Evolutionary conservation across 2,888 invertebrate species (phyloP).

Genomic region (Dermolepida albohirtum): DNA sequence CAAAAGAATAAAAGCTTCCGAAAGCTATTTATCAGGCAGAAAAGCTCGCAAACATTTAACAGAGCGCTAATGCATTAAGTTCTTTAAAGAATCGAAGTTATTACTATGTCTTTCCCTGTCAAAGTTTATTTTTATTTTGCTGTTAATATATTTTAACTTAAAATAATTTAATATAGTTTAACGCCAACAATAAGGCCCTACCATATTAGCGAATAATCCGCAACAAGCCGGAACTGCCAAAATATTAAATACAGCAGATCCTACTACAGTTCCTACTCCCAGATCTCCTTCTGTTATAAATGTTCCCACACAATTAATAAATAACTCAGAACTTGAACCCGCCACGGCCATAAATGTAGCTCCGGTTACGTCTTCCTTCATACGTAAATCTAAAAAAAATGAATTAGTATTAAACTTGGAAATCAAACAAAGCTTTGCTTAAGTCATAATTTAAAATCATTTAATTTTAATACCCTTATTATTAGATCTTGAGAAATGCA

Average conservation of each 20-base stretch:
- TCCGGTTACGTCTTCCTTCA: slow-evolving; percentile 84
- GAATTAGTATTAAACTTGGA: slow-evolving; percentile 1
- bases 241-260: slow-evolving; percentile 83
- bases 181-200: slow-evolving; percentile 53
- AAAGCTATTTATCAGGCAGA: too few relatives aligned
- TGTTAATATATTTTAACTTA: too few relatives aligned
- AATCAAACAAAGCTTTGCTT: too few relatives aligned
- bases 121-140: too few relatives aligned
- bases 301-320: slow-evolving; percentile 86
- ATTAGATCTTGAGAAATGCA: too few relatives aligned
- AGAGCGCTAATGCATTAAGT: too few relatives aligned
- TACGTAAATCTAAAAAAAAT: slow-evolving; percentile 68
- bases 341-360: slow-evolving; percentile 94
- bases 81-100: too few relatives aligned
- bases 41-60: too few relatives aligned
- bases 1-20: too few relatives aligned
- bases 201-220: slow-evolving; percentile 73
- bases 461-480: too few relatives aligned
- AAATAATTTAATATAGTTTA: slow-evolving; percentile 4
- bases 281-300: slow-evolving; percentile 82
- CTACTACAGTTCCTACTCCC: slow-evolving; percentile 82
- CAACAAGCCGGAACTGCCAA: slow-evolving; percentile 82
- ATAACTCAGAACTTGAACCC: slow-evolving; percentile 87
- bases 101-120: too few relatives aligned
- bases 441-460: too few relatives aligned